Evolutionary conservation across 2,113 vertebrate genomes (phyloP).

Genomic region (Plotosus lineatus): DNA sequence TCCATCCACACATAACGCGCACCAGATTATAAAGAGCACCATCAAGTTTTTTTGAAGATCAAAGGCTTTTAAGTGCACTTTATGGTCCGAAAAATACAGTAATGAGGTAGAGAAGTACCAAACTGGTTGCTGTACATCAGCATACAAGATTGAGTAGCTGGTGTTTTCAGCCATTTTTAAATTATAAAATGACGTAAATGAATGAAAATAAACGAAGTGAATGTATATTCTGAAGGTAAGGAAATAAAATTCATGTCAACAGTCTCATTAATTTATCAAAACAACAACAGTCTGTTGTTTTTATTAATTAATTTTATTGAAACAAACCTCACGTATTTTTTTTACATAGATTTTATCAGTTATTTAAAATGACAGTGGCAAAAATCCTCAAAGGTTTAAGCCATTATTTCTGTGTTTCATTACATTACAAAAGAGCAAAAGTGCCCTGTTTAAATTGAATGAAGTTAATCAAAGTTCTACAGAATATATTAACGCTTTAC

Average conservation of each 20-base stretch:
- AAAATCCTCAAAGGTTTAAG: neutral
- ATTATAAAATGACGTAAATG: too few relatives aligned
- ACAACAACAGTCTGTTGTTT: neutral
- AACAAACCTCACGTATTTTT: neutral
- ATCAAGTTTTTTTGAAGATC: too few relatives aligned
- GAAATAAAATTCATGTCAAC: neutral
- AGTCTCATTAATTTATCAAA: neutral
- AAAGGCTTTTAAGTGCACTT: too few relatives aligned
- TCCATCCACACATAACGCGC: too few relatives aligned
- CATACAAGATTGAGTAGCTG: too few relatives aligned
- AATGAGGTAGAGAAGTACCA: too few relatives aligned
- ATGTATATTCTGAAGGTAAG: neutral
- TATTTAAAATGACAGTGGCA: neutral
- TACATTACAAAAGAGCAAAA: neutral
- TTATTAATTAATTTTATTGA: slow-evolving; percentile 4
- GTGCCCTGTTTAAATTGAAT: neutral
- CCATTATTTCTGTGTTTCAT: neutral
- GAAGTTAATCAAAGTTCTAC: neutral
- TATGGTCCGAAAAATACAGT: too few relatives aligned
- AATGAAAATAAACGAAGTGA: too few relatives aligned
- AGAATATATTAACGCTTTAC: neutral
- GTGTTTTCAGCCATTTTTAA: too few relatives aligned
- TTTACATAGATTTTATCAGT: neutral
- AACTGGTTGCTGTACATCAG: too few relatives aligned
- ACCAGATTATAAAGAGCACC: too few relatives aligned